Evolutionary conservation across 1,140 invertebrate genomes (phyloP).

Genomic region (Diploscapter pachys): DNA sequence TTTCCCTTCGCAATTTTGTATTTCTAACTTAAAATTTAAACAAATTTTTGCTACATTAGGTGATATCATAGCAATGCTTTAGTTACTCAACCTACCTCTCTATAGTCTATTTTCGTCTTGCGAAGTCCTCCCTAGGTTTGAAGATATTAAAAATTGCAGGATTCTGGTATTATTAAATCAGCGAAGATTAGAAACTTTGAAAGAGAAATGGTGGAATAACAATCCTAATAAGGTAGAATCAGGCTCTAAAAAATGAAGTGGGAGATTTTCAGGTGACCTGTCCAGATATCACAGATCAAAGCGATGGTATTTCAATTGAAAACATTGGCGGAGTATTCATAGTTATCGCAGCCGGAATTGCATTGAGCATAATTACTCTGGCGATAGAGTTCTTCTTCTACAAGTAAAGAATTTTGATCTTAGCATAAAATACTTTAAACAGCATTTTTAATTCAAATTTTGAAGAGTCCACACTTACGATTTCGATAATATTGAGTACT

Average conservation of each 20-base stretch:
- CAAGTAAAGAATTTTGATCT: constrained; percentile 33
- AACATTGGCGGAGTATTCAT: constrained; percentile 97
- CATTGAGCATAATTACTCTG: constrained; percentile 82
- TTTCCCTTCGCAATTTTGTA: no score
- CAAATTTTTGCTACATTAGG: no score
- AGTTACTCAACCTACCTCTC: no score
- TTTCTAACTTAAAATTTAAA: no score
- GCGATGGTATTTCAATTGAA: constrained; percentile 90
- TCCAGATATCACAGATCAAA: constrained; percentile 82
- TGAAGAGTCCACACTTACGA: no score
- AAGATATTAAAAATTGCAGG: constrained; percentile 63
- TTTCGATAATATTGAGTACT: no score
- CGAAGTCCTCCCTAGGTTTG: not conserved
- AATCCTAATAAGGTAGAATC: constrained; percentile 66
- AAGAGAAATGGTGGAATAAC: constrained; percentile 91
- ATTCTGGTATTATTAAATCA: constrained; percentile 88
- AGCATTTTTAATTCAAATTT: no score
- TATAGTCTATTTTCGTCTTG: constrained; percentile 3
- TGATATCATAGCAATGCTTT: no score
- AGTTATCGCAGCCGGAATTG: constrained; percentile 88
- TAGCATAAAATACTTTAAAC: no score
- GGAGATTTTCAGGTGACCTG: constrained; percentile 68
- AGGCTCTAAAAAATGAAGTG: not conserved
- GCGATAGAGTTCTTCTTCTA: constrained; percentile 93
- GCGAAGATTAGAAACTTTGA: constrained; percentile 82